These are phyloP conservation scores for Lepisosteus osseus DNA, from an alignment of 2,113 vertebrate species.

Conservation along the genomic window DNA sequence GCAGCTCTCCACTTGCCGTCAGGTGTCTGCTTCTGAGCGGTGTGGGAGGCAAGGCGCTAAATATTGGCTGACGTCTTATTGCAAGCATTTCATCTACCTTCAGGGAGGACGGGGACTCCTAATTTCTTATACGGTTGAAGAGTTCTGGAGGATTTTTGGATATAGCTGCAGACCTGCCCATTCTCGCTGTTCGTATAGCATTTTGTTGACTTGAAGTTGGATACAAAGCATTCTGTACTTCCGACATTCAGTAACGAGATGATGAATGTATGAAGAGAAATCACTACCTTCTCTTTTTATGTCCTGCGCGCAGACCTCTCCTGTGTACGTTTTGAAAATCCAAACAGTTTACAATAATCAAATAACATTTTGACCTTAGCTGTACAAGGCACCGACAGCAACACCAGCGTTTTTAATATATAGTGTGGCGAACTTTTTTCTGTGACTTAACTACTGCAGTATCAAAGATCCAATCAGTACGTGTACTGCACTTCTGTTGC, in stretches of 20 bases:
- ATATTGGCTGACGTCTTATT: slow-evolving; percentile 13
- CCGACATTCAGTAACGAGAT: slow-evolving; percentile 36
- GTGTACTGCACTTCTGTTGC: slow-evolving; percentile 19
- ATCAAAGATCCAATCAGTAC: slow-evolving; percentile 21
- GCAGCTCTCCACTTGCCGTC: slow-evolving; percentile 27
- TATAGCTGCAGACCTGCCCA: slow-evolving; percentile 6
- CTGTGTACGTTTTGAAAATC: background rate
- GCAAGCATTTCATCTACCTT: slow-evolving; percentile 6
- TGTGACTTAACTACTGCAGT: slow-evolving; percentile 19
- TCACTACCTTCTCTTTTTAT: slow-evolving; percentile 31
- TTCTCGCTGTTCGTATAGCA: slow-evolving; percentile 16
- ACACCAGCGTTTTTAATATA: background rate
- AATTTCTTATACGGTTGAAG: background rate
- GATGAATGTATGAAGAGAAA: slow-evolving; percentile 44
- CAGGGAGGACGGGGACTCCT: slow-evolving; percentile 10
- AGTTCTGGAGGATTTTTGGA: slow-evolving; percentile 27
- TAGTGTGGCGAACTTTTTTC: background rate
- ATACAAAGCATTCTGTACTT: slow-evolving; percentile 19
- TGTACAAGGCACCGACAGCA: background rate
- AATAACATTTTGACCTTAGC: background rate
- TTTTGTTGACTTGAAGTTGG: slow-evolving; percentile 22
- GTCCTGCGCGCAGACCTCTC: slow-evolving; percentile 10
- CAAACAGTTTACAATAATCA: slow-evolving; percentile 1
- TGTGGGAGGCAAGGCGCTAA: slow-evolving; percentile 11
- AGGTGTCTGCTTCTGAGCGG: slow-evolving; percentile 28